These are phyloP conservation scores for Caenorhabditis sp. DNA, from an alignment of 2,888 invertebrate species.

Conservation along the genomic window DNA sequence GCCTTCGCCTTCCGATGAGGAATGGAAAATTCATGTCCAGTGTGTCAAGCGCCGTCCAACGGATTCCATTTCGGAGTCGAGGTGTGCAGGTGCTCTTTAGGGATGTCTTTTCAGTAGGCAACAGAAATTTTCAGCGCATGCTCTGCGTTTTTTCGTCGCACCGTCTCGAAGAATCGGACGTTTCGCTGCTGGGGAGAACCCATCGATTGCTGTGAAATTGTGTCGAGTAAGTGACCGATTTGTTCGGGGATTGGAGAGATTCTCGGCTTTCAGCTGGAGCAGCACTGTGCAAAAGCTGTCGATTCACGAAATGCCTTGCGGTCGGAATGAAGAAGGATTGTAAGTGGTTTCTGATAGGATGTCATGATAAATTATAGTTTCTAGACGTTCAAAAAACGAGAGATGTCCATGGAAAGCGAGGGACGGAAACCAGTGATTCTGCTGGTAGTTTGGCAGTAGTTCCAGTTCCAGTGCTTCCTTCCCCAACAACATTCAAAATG, in stretches of 20 bases:
- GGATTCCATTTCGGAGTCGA: constrained; percentile 54
- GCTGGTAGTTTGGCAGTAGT: constrained; percentile 11
- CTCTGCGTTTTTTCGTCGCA: constrained; percentile 57
- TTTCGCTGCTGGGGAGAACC: constrained; percentile 50
- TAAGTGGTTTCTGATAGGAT: too few relatives aligned
- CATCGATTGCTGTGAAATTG: constrained; percentile 35
- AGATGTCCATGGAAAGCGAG: constrained; percentile 65
- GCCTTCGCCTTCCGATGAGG: background rate
- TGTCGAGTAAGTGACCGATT: constrained; percentile 27
- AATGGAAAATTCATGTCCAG: constrained; percentile 21
- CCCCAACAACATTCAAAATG: constrained; percentile 14
- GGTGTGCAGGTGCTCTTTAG: constrained; percentile 29
- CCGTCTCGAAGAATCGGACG: constrained; percentile 36
- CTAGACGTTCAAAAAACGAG: constrained; percentile 61
- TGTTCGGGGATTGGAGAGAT: background rate
- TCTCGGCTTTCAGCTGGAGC: constrained; percentile 18
- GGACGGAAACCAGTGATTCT: background rate
- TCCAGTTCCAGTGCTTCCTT: too few relatives aligned
- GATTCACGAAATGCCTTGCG: constrained; percentile 48
- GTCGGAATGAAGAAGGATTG: constrained; percentile 55
- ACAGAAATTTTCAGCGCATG: constrained; percentile 45
- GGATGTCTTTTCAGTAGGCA: background rate
- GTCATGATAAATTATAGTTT: too few relatives aligned
- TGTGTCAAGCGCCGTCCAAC: constrained; percentile 43
- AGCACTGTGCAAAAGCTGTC: constrained; percentile 51